phyloP scores from a whole-genome alignment of 2,888 invertebrate genomes.

The Drosophila differens region DNA sequence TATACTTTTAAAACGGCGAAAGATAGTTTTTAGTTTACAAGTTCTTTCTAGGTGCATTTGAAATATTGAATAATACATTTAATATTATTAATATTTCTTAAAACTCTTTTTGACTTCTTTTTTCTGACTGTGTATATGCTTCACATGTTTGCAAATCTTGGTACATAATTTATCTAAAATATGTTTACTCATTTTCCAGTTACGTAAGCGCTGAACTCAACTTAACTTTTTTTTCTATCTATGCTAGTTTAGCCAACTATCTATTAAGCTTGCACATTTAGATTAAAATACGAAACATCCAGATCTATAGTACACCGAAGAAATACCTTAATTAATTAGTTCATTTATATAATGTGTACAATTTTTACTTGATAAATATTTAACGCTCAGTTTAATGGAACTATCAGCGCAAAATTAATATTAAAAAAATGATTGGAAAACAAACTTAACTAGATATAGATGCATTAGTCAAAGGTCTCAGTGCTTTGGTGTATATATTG shows the following conservation, averaged over 20 bases:
- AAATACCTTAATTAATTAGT: neutral
- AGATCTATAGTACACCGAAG: neutral
- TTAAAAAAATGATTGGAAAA: neutral
- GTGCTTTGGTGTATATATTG: neutral
- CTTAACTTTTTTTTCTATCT: neutral
- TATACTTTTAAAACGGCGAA: neutral
- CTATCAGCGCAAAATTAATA: neutral
- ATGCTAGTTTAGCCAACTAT: neutral
- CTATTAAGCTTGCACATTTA: neutral
- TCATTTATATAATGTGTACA: neutral
- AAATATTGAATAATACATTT: neutral
- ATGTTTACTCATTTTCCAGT: neutral
- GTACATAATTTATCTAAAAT: neutral
- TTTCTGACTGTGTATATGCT: neutral
- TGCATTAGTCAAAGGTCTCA: neutral
- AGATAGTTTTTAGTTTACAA: neutral
- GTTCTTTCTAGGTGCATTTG: neutral
- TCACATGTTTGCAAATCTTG: neutral
- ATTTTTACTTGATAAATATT: neutral
- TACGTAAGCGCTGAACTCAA: neutral
- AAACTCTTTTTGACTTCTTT: neutral
- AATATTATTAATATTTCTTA: neutral
- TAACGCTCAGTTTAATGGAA: neutral
- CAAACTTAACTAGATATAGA: neutral
- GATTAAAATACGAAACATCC: neutral